These are phyloP conservation scores for Heliconius ethilla DNA, from an alignment of 2,888 invertebrate species.

Conservation along the genomic window DNA sequence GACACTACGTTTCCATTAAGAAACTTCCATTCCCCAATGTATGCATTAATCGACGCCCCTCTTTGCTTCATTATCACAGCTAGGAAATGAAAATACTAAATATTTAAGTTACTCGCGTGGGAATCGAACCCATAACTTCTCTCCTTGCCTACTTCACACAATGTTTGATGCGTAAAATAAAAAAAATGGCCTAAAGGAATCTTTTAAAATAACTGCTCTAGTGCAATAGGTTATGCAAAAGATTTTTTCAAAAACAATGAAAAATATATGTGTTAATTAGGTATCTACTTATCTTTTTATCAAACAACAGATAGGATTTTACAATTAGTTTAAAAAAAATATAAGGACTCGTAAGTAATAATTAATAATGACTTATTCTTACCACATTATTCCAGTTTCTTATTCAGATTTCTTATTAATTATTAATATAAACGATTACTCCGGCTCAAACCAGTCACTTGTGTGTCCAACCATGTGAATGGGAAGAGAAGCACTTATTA, in stretches of 20 bases:
- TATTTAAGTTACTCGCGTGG: background rate
- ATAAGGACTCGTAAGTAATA: background rate
- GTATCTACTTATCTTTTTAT: background rate
- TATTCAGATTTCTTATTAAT: background rate
- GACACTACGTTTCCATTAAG: no score
- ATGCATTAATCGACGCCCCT: no score
- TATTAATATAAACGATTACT: background rate
- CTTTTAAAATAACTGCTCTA: background rate
- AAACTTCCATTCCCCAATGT: no score
- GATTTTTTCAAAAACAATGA: no score
- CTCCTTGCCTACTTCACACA: no score
- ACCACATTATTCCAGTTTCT: conserved; percentile 8
- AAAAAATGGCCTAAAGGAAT: background rate
- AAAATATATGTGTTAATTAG: no score
- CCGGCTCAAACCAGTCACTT: background rate
- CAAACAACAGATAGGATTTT: background rate
- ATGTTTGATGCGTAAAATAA: background rate
- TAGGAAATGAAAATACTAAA: background rate
- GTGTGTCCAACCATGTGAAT: background rate
- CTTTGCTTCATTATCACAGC: no score
- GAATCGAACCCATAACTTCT: no score
- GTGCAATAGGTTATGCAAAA: background rate
- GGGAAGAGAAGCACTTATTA: conserved; percentile 1
- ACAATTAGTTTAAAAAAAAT: background rate
- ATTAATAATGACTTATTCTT: background rate